Evolutionary conservation across 2,888 invertebrate species (phyloP).

Genomic region (Labia minor): DNA sequence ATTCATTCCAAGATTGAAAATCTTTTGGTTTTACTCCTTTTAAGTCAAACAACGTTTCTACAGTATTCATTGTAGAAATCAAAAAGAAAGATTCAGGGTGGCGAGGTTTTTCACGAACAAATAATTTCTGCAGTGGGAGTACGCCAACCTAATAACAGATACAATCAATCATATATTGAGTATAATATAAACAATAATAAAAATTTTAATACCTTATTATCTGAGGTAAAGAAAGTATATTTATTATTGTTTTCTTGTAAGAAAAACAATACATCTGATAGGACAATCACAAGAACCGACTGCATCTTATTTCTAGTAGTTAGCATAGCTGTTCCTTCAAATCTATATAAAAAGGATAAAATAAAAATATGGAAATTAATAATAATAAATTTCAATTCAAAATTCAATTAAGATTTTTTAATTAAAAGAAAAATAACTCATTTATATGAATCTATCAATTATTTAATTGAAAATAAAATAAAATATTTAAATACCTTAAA

Average conservation of each 20-base stretch:
- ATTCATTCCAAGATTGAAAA: conserved; percentile 79
- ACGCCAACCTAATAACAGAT: conserved; percentile 63
- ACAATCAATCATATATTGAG: conserved; percentile 15
- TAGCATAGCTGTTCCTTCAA: conserved; percentile 78
- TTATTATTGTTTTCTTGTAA: conserved; percentile 86
- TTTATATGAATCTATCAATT: background rate
- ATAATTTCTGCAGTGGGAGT: conserved; percentile 78
- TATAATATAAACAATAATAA: no score
- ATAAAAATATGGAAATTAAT: background rate
- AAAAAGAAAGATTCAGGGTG: conserved; percentile 81
- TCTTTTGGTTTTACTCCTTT: conserved; percentile 81
- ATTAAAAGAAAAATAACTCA: conserved; percentile 16
- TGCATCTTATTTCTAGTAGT: conserved; percentile 88
- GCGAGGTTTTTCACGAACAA: conserved; percentile 90
- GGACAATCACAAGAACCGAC: conserved; percentile 74
- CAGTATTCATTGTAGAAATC: conserved; percentile 73
- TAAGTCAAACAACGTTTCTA: conserved; percentile 92
- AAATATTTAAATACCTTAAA: conserved; percentile 46
- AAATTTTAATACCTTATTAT: no score
- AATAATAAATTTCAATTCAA: conserved; percentile 14
- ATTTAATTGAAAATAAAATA: background rate
- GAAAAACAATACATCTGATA: conserved; percentile 86
- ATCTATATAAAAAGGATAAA: conserved; percentile 38
- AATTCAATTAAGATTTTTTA: background rate
- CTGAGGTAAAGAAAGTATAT: conserved; percentile 59